These are phyloP conservation scores for Dioctria linearis DNA, from an alignment of 2,888 invertebrate species.

Conservation along the genomic window DNA sequence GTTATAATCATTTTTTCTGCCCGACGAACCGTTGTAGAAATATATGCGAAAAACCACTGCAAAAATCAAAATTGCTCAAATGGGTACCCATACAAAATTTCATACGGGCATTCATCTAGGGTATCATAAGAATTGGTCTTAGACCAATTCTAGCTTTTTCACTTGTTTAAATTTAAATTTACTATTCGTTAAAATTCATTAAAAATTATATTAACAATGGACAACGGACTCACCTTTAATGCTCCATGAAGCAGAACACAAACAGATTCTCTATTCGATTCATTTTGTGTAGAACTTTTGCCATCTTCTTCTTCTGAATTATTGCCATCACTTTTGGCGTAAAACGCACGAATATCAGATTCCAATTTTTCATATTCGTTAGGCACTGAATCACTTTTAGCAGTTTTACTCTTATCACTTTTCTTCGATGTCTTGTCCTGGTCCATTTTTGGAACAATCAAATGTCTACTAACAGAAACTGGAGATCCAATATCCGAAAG, in stretches of 20 bases:
- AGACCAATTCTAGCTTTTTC: too few species aligned
- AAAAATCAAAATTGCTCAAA: too few species aligned
- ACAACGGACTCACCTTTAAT: conserved; percentile 77
- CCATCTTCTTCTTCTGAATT: conserved; percentile 64
- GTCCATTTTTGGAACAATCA: conserved; percentile 84
- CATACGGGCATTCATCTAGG: too few species aligned
- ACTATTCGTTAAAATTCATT: background rate
- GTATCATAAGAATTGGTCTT: too few species aligned
- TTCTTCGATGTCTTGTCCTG: conserved; percentile 68
- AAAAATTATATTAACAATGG: background rate
- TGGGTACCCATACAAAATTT: too few species aligned
- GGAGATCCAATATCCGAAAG: conserved; percentile 92
- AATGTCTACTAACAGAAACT: conserved; percentile 90
- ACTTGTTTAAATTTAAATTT: background rate
- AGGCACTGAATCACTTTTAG: conserved; percentile 22
- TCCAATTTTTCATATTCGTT: conserved; percentile 69
- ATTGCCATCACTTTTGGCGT: conserved; percentile 66
- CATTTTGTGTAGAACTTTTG: conserved; percentile 52
- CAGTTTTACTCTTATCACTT: conserved; percentile 68
- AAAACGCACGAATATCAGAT: conserved; percentile 68
- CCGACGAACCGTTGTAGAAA: too few species aligned
- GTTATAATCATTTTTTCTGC: too few species aligned
- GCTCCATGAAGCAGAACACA: conserved; percentile 95
- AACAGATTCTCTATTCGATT: conserved; percentile 80
- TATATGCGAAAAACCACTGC: too few species aligned